These are phyloP conservation scores for Struthio camelus DNA, from an alignment of 2,113 vertebrate species.

Conservation along the genomic window DNA sequence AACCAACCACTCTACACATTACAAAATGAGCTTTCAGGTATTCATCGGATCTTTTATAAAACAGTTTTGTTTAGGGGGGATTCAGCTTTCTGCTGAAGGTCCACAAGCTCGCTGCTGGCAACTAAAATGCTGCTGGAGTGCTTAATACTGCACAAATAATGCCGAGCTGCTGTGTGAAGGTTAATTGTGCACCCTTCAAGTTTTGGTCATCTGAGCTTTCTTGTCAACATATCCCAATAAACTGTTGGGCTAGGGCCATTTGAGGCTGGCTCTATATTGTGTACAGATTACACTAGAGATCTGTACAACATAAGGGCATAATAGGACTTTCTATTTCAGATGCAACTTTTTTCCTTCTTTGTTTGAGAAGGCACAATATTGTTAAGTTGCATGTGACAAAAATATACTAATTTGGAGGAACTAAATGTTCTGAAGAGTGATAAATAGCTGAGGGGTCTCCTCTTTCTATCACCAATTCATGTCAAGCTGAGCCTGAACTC, in stretches of 20 bases:
- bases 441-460: neutral
- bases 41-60: neutral
- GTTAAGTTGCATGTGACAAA: neutral
- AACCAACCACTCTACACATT: neutral
- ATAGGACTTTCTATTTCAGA: neutral
- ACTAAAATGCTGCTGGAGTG: neutral
- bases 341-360: neutral
- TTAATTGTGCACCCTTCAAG: neutral
- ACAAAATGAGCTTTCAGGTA: neutral
- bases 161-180: neutral
- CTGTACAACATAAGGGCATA: neutral
- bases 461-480: neutral
- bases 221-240: neutral
- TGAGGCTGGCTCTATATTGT: no score
- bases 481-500: neutral
- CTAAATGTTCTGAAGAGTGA: neutral
- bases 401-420: neutral
- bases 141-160: neutral
- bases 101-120: neutral
- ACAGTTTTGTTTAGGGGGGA: neutral
- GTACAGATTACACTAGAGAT: no score
- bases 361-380: neutral
- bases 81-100: neutral
- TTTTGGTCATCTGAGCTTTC: neutral
- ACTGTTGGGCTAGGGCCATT: neutral